phyloP scores from a whole-genome alignment of 2,888 invertebrate species.

The Cactoblastis cactorum region DNA sequence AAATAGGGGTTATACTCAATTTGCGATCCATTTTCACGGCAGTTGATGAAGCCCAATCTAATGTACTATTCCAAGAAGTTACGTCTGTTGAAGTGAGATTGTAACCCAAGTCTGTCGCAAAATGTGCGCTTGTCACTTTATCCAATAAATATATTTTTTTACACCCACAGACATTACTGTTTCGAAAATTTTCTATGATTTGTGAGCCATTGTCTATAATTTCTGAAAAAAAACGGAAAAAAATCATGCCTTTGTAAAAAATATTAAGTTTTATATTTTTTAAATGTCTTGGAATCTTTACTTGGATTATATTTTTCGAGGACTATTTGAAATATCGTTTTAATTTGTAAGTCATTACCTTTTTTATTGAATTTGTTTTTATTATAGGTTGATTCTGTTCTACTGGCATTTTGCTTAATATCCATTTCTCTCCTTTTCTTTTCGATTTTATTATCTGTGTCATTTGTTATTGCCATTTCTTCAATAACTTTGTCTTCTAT shows the following conservation, averaged over 20 bases:
- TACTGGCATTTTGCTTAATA: not conserved
- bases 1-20: conserved; percentile 45
- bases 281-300: not conserved
- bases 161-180: conserved; percentile 4
- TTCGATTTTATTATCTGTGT: not conserved
- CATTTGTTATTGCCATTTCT: not conserved
- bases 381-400: not conserved
- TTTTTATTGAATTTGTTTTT: not conserved
- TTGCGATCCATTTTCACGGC: conserved; percentile 24
- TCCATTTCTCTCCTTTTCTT: not conserved
- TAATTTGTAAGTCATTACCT: not conserved
- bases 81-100: not conserved
- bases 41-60: not conserved
- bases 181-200: conserved; percentile 7
- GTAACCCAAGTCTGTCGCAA: not conserved
- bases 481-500: conserved; percentile 21
- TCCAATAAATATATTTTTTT: conserved; percentile 21
- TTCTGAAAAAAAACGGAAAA: conserved; percentile 23
- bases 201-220: conserved; percentile 13
- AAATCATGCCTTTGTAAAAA: not conserved
- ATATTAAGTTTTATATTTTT: not conserved
- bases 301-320: not conserved
- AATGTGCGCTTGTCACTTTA: conserved; percentile 29
- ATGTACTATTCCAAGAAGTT: not conserved
- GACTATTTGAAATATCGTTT: not conserved